A percentile compares a stretch with the other conserved stretches of the same genome.
Evolutionary conservation across 2,888 invertebrate genomes (phyloP).

Genomic region (Abscondita cerata): DNA sequence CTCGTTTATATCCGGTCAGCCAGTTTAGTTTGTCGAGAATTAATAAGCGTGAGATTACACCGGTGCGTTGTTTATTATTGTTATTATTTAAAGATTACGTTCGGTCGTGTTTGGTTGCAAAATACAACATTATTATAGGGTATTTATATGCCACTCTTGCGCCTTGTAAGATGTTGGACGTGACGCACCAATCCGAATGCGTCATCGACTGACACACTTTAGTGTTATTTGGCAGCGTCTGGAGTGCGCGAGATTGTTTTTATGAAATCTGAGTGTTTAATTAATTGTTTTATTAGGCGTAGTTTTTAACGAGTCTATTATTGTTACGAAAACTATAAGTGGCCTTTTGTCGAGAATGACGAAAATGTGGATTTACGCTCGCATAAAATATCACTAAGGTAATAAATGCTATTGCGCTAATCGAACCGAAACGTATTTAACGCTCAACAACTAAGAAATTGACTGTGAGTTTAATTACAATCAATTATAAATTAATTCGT

Average conservation of each 20-base stretch:
- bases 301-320: neutral
- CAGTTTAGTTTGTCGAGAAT: slow-evolving; percentile 1
- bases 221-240: slow-evolving; percentile 33
- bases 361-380: neutral
- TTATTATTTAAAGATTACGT: neutral
- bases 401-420: neutral
- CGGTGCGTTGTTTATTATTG: slow-evolving; percentile 6
- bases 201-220: slow-evolving; percentile 34
- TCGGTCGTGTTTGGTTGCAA: neutral
- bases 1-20: slow-evolving; percentile 21
- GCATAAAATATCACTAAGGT: neutral
- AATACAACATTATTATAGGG: too few relatives aligned
- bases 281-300: neutral
- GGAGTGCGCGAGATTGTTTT: slow-evolving; percentile 24
- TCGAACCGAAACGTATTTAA: neutral
- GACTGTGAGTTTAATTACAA: neutral
- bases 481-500: neutral
- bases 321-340: neutral
- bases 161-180: slow-evolving; percentile 13
- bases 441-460: neutral
- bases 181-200: slow-evolving; percentile 23
- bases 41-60: slow-evolving; percentile 26
- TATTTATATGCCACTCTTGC: slow-evolving; percentile 9
- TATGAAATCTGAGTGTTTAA: slow-evolving; percentile 12
- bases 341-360: neutral